These are phyloP conservation scores for Margaritifera margaritifera DNA, from an alignment of 2,888 invertebrate species.

Conservation along the genomic window DNA sequence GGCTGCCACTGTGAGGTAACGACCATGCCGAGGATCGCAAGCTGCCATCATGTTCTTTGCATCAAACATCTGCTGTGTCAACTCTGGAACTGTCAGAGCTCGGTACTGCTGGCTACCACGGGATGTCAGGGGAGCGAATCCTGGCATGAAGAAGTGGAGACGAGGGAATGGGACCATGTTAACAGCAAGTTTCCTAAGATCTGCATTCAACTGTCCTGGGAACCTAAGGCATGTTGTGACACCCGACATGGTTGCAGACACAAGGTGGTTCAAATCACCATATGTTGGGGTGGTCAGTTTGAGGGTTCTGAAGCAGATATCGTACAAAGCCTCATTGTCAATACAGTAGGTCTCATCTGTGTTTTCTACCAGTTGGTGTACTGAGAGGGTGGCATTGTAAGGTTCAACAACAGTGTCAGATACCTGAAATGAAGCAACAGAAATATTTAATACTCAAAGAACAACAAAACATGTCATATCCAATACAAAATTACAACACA, in stretches of 20 bases:
- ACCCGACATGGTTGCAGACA: conserved; percentile 75
- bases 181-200: conserved; percentile 42
- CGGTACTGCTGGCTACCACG: conserved; percentile 82
- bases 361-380: conserved; percentile 82
- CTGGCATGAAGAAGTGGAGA: conserved; percentile 70
- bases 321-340: conserved; percentile 90
- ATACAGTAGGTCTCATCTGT: conserved; percentile 92
- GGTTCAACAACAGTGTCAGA: conserved; percentile 82
- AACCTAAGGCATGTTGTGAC: conserved; percentile 80
- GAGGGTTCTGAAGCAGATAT: conserved; percentile 90
- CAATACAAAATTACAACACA: not conserved
- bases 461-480: not conserved
- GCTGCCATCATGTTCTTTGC: conserved; percentile 98
- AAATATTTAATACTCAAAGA: not conserved
- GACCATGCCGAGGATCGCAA: conserved; percentile 92
- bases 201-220: conserved; percentile 46
- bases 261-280: conserved; percentile 89
- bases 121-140: conserved; percentile 80
- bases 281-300: conserved; percentile 88
- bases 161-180: conserved; percentile 67
- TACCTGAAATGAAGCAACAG: conserved; percentile 73
- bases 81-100: conserved; percentile 78
- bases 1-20: conserved; percentile 88
- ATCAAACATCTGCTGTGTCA: conserved; percentile 91
- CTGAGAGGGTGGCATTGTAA: conserved; percentile 88